These are phyloP conservation scores for Epinephelus lanceolatus DNA, from an alignment of 2,113 vertebrate species.

Conservation along the genomic window DNA sequence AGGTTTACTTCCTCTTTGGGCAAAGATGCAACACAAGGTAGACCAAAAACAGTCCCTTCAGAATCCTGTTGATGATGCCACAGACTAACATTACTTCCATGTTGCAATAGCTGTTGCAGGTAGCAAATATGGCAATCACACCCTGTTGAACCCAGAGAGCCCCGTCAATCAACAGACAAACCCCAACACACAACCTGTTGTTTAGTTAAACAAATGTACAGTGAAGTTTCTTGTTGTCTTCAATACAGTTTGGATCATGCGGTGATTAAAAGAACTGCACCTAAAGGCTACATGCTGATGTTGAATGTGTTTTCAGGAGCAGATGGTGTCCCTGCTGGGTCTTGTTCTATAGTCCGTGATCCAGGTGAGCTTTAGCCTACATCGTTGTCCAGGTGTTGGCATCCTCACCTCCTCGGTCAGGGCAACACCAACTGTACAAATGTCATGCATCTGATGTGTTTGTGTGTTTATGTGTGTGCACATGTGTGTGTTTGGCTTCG, in stretches of 20 bases:
- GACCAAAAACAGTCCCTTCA: too few species aligned
- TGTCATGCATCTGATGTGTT: conserved; percentile 23
- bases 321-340: conserved; percentile 10
- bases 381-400: conserved; percentile 4
- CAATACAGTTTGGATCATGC: neutral
- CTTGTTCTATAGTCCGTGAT: conserved; percentile 12
- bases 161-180: neutral
- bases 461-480: conserved; percentile 32
- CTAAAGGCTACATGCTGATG: neutral
- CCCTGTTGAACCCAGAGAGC: neutral
- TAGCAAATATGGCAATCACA: neutral
- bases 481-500: neutral
- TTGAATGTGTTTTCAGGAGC: conserved; percentile 14
- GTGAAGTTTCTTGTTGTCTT: neutral
- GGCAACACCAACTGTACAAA: conserved; percentile 5
- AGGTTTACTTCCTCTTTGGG: too few species aligned
- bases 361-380: conserved; percentile 40
- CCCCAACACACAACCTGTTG: neutral
- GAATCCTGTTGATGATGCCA: too few species aligned
- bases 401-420: conserved; percentile 38
- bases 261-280: neutral
- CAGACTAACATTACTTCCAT: too few species aligned
- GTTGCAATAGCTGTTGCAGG: neutral
- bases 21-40: too few species aligned
- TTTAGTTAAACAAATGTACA: neutral